phyloP scores from a whole-genome alignment of 2,113 vertebrate species.

The Cebidichthys violaceus region DNA sequence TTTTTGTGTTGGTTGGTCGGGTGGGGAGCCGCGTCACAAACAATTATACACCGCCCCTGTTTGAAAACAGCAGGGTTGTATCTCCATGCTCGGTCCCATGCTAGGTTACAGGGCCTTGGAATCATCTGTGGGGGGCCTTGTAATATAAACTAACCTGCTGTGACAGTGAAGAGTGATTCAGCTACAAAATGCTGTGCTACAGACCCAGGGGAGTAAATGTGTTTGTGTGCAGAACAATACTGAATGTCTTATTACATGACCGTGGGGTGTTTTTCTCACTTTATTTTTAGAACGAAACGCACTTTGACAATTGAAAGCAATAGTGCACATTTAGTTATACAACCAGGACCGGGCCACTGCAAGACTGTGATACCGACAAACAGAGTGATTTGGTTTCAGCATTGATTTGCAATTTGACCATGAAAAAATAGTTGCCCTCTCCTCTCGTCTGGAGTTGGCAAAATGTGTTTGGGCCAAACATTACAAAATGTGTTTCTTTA shows the following conservation, averaged over 20 bases:
- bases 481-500: background rate
- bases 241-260: conserved; percentile 63
- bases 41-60: conserved; percentile 36
- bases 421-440: conserved; percentile 24
- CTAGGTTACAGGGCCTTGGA: conserved; percentile 56
- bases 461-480: background rate
- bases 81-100: conserved; percentile 37
- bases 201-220: conserved; percentile 57
- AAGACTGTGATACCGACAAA: conserved; percentile 25
- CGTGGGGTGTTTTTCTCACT: conserved; percentile 66
- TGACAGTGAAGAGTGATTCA: conserved; percentile 79
- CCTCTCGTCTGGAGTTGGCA: background rate
- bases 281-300: conserved; percentile 70
- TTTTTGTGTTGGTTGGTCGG: conserved; percentile 34
- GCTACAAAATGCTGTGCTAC: conserved; percentile 58
- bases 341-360: conserved; percentile 28
- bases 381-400: conserved; percentile 21
- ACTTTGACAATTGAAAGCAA: conserved; percentile 66
- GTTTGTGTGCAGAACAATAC: conserved; percentile 35
- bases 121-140: conserved; percentile 65
- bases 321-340: conserved; percentile 43
- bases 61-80: conserved; percentile 49
- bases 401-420: conserved; percentile 25
- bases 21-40: conserved; percentile 42
- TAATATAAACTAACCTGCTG: conserved; percentile 79